A percentile compares a stretch with the other conserved stretches of the same genome.
These are phyloP conservation scores for Lordiphosa clarofinis DNA, from an alignment of 1,140 invertebrate genomes.

Conservation along the genomic window DNA sequence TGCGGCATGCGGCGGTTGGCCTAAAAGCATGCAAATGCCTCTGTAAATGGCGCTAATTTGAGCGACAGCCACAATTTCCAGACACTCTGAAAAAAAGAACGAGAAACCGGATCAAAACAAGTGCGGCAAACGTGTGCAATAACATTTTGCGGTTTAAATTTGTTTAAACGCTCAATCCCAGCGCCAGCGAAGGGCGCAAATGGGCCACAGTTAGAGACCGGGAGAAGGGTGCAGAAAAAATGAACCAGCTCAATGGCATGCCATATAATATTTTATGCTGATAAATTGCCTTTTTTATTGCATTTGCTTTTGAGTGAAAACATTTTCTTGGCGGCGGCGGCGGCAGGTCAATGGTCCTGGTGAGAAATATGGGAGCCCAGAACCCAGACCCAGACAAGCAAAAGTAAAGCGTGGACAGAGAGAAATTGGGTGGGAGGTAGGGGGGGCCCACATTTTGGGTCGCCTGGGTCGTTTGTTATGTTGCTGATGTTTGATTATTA, in stretches of 20 bases:
- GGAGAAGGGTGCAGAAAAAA: constrained; percentile 40
- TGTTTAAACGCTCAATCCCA: constrained; percentile 34
- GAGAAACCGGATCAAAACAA: constrained; percentile 20
- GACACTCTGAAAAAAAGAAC: constrained; percentile 21
- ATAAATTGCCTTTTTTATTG: constrained; percentile 77
- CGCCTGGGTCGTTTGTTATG: constrained; percentile 71
- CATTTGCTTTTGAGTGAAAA: constrained; percentile 78
- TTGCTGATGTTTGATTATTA: constrained; percentile 77
- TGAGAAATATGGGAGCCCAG: constrained; percentile 51
- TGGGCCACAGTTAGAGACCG: constrained; percentile 38
- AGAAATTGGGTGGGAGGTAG: constrained; percentile 25
- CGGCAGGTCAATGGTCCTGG: constrained; percentile 59
- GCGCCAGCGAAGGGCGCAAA: constrained; percentile 41
- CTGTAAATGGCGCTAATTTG: constrained; percentile 62
- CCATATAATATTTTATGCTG: constrained; percentile 78
- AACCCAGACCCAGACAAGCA: constrained; percentile 19
- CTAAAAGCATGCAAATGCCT: constrained; percentile 57
- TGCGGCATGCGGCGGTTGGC: neutral
- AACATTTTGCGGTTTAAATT: constrained; percentile 55
- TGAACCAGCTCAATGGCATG: constrained; percentile 72
- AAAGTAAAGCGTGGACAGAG: constrained; percentile 5
- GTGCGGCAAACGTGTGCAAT: constrained; percentile 24
- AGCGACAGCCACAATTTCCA: constrained; percentile 60
- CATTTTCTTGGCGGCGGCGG: constrained; percentile 55
- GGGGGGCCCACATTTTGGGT: constrained; percentile 53